phyloP scores from a whole-genome alignment of 1,140 invertebrate species.

The Elysia chlorotica region DNA sequence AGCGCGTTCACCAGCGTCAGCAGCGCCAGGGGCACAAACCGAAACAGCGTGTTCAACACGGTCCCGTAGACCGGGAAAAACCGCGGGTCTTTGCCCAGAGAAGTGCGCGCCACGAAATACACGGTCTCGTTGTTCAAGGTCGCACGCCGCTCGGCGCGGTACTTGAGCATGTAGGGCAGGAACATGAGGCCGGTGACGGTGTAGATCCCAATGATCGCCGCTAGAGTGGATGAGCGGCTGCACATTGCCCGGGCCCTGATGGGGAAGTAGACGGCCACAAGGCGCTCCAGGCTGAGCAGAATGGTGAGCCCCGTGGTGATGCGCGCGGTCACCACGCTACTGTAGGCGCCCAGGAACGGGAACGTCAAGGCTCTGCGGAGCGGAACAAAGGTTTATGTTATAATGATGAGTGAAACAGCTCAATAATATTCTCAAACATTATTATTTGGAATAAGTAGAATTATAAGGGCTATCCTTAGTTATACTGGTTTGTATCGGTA shows the following conservation, averaged over 20 bases:
- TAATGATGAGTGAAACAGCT: no score
- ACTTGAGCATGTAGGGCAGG: constrained; percentile 46
- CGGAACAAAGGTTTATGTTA: no score
- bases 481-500: no score
- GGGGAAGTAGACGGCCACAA: constrained; percentile 49
- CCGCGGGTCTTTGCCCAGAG: constrained; percentile 34
- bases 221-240: constrained; percentile 34
- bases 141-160: constrained; percentile 23
- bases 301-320: constrained; percentile 48
- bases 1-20: constrained; percentile 38
- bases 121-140: constrained; percentile 24
- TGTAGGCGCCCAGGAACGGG: constrained; percentile 44
- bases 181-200: constrained; percentile 40
- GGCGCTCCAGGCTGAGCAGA: constrained; percentile 45
- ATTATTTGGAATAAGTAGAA: no score
- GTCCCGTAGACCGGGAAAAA: constrained; percentile 44
- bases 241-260: constrained; percentile 45
- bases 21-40: constrained; percentile 42
- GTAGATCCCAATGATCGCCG: constrained; percentile 40
- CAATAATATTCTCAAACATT: no score
- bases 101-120: constrained; percentile 26
- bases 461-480: no score
- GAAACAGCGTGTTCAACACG: constrained; percentile 42
- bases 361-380: constrained; percentile 37
- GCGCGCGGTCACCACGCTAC: constrained; percentile 44